A percentile compares a stretch with the other conserved stretches of the same genome.
Evolutionary conservation across 2,113 vertebrate species (phyloP).

Genomic region (Megaceryle maxima): DNA sequence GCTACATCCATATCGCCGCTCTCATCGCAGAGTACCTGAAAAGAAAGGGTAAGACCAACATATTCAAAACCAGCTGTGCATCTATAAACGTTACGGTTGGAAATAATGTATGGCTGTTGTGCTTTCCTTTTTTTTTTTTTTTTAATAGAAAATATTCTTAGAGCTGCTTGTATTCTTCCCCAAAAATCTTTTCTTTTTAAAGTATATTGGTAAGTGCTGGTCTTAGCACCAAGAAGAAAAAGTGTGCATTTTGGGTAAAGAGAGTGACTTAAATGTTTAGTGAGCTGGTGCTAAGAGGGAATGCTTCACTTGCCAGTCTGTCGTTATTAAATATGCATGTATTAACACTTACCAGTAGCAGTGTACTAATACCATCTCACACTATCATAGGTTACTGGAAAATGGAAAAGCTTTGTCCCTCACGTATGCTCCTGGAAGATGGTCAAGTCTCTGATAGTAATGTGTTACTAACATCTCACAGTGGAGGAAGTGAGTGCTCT

Average conservation of each 20-base stretch:
- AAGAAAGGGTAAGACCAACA: slow-evolving; percentile 87
- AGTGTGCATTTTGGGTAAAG: not conserved
- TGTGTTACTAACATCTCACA: slow-evolving; percentile 96
- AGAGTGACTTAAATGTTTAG: slow-evolving; percentile 8
- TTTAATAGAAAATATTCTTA: not conserved
- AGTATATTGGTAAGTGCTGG: not conserved
- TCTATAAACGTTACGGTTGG: not conserved
- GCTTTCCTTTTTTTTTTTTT: not conserved
- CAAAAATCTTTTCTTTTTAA: not conserved
- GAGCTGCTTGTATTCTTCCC: not conserved
- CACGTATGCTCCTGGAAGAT: slow-evolving; percentile 88
- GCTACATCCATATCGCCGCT: slow-evolving; percentile 97
- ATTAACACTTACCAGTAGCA: slow-evolving; percentile 70
- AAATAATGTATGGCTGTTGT: not conserved
- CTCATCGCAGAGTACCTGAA: slow-evolving; percentile 96
- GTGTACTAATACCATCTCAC: slow-evolving; percentile 79
- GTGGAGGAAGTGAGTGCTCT: slow-evolving; percentile 97
- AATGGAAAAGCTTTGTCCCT: slow-evolving; percentile 92
- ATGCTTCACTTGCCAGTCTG: slow-evolving; percentile 30
- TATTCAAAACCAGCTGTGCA: not conserved
- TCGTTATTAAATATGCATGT: slow-evolving; percentile 67
- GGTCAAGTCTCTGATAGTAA: slow-evolving; percentile 91
- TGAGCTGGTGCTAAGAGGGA: slow-evolving; percentile 27
- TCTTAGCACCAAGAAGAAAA: not conserved
- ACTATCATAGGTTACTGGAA: slow-evolving; percentile 98